Base-by-base conservation (phyloP, 2,797 vertebrate species). In the Buceros bicornis region DNA sequence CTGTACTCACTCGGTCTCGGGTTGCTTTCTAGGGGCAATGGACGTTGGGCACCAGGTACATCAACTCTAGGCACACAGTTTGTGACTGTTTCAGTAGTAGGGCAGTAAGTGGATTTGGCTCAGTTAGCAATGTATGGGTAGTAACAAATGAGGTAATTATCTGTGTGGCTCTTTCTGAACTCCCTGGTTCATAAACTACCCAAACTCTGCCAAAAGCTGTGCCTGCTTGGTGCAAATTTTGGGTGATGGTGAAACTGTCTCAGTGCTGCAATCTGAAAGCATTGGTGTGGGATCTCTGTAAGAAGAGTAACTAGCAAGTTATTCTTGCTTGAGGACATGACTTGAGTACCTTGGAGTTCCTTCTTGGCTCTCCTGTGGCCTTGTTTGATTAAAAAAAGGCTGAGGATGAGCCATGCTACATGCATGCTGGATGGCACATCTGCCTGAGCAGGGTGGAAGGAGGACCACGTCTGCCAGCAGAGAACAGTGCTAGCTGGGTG, bases 391-490 rank as follows among this genome's bases (percentile, higher is more conserved):
- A 62, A 29, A 40, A 47, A 64, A 10, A 17, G 10, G 6, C 43
- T 43, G 48, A 51, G 67, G 51, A n/a, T 0, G 1, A 33, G 62
- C 64, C 0, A 0, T 78, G 61, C 22, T 61, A 57, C 0, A 0
- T 50, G 28, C 37, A 6, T 1, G 6, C 19, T 65, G 62, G 18
- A 26, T 1, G 10, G 15, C 28, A 28, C 0, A 1, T 42, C 43
- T 10, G 73, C 24, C 29, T 57, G 33, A 47, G 37, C 0, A 0
- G 24, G 22, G 13, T 29, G n/a, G 29, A n/a, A 85, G 40, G 57
- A 82, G 51, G 10, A 29, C 8, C 0, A 5, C 1, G 0, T 70
- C 22, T 71, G 51, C 37, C 47, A 45, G 24, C 24, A 6, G 18
- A n/a, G 26, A 4, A 6, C 0, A 1, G 18, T 74, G 60, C 47